Base-by-base conservation (phyloP, 2,888 invertebrate species). In the Rhogogaster chlorosoma region DNA sequence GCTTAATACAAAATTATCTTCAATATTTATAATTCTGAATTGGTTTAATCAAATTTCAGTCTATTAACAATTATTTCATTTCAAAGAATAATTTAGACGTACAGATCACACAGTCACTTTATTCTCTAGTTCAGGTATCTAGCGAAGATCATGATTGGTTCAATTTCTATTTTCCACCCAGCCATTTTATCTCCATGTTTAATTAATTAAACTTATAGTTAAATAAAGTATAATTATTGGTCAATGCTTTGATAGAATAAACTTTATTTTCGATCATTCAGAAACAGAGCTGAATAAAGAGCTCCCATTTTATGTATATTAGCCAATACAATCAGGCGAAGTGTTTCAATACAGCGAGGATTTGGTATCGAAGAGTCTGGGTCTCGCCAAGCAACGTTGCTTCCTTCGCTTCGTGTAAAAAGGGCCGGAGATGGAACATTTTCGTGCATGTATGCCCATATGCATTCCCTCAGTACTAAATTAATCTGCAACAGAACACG, bases 371-470 rank as follows among this genome's bases (percentile, higher is more conserved):
- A 95, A 3, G 95, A 95, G 0, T 96, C 95, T 0, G 96, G 96
- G 91, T 97, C 97, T 6, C 98, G 95, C 97, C 97, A 98, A 4
- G 93, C 93, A 42, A 93, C 91, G 38, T 89, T 92, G 7, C 91
- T 89, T 42, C 92, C 91, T 87, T 93, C 93, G 9, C 86, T 89
- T 26, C 92, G 88, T 0, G 92, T 93, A 73, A 98, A 98, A 12
- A 97, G 93, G 0, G 97, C 96, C 0, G 98, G 98, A 0, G 98
- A 97, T 0, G 98, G 98, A 32, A 98, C 97, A 91, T 98, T 96
- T 91, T 98, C 98, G 88, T 97, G 95, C 93, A 98, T 96, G 91
- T 98, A 98, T 89, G 96, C 97, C 98, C 98, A 98, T 85, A 98
- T 95, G 90, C 97, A 97, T 91, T 98, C 98, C 80, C 97, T 95